Conservation (phyloP, 35 echinoderm and acorn worm species). For the Ptychodera flava region DNA sequence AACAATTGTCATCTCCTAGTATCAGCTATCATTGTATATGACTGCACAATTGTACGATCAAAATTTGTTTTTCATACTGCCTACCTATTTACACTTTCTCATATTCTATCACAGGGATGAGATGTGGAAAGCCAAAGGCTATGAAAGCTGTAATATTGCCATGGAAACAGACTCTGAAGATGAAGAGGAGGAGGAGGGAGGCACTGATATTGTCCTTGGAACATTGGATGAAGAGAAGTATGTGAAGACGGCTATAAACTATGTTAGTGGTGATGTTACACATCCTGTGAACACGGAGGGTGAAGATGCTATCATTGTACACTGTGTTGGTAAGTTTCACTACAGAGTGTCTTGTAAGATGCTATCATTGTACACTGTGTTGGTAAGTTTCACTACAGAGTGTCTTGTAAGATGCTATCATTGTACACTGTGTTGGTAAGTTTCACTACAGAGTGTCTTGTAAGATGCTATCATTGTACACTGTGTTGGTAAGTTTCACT, state of each 20-base stretch:
- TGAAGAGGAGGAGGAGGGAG: conserved; percentile 50
- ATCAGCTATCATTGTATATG: too few relatives aligned
- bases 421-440: conserved; percentile 94
- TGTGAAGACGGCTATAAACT: conserved; percentile 41
- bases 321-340: conserved; percentile 73
- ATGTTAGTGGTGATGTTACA: conserved; percentile 81
- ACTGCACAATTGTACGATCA: too few relatives aligned
- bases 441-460: neutral
- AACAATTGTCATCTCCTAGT: too few relatives aligned
- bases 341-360: conserved; percentile 13
- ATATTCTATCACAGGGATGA: conserved; percentile 52
- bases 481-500: conserved; percentile 65
- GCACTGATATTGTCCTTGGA: neutral
- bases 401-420: conserved; percentile 48
- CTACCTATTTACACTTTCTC: too few relatives aligned
- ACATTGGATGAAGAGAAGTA: conserved; percentile 20
- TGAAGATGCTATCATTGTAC: conserved; percentile 72
- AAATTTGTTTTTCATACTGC: too few relatives aligned
- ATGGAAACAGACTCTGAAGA: conserved; percentile 74
- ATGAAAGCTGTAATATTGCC: conserved; percentile 55
- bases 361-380: conserved; percentile 92
- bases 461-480: conserved; percentile 78
- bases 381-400: conserved; percentile 28
- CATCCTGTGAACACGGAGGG: conserved; percentile 63
- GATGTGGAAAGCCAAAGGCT: conserved; percentile 60